phyloP scores from a whole-genome alignment of 2,113 vertebrate species.

The Tretioscincus oriximinensis region DNA sequence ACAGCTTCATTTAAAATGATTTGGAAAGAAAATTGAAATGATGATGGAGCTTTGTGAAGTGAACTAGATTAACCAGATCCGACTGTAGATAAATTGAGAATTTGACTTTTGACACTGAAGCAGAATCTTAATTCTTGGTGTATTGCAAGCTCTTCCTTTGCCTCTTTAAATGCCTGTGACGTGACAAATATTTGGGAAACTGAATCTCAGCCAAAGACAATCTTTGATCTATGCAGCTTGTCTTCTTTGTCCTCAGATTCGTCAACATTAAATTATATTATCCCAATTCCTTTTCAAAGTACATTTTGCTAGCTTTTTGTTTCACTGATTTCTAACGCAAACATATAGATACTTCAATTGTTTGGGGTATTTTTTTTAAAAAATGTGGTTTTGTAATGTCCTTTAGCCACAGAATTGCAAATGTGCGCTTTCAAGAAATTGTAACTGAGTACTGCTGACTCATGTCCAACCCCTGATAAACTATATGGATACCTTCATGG shows the following conservation, averaged over 20 bases:
- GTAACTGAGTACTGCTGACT: no score
- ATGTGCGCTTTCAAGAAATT: no score
- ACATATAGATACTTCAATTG: no score
- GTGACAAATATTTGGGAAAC: conserved; percentile 12
- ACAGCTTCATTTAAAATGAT: conserved; percentile 24
- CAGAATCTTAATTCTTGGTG: conserved; percentile 38
- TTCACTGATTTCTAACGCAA: neutral
- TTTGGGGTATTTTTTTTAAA: no score
- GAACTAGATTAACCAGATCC: conserved; percentile 43
- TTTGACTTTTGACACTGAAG: conserved; percentile 26
- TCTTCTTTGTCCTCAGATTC: neutral
- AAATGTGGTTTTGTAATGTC: no score
- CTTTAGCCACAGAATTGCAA: no score
- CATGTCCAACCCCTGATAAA: no score
- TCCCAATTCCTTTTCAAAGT: neutral
- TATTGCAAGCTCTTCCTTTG: conserved; percentile 28
- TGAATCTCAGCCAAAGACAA: conserved; percentile 9
- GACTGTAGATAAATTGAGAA: conserved; percentile 44
- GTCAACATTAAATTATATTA: conserved; percentile 3
- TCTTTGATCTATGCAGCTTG: neutral
- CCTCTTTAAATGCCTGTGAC: conserved; percentile 34
- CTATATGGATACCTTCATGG: no score
- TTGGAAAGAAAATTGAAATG: conserved; percentile 39
- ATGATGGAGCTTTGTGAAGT: conserved; percentile 21
- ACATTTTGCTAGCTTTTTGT: neutral